Conservation (phyloP, 2,113 vertebrate species). For the Lates calcarifer region DNA sequence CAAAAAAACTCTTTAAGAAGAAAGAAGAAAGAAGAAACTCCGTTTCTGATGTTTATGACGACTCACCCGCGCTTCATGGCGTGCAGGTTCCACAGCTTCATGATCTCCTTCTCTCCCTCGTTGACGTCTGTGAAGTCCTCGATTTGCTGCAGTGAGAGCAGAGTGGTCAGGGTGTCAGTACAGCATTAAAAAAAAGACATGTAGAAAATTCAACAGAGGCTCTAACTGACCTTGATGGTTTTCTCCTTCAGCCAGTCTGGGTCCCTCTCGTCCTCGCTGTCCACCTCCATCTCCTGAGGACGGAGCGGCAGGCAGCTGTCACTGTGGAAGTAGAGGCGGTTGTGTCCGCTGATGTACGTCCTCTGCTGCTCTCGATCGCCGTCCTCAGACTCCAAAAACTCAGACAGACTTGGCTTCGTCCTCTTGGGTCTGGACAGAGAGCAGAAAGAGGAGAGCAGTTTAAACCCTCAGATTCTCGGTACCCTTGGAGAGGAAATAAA, state of each 20-base stretch:
- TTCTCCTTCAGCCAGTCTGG: constrained; percentile 97
- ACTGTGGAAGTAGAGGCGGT: constrained; percentile 97
- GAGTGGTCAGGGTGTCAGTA: not conserved
- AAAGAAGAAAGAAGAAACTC: too few relatives aligned
- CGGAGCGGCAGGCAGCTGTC: constrained; percentile 95
- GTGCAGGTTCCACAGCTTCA: constrained; percentile 98
- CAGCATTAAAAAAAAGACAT: too few relatives aligned
- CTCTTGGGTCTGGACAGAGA: constrained; percentile 89
- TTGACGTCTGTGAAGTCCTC: constrained; percentile 99
- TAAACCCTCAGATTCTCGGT: not conserved
- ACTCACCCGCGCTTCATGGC: constrained; percentile 98
- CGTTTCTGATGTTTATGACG: too few relatives aligned
- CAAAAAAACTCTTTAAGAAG: too few relatives aligned
- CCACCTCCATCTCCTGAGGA: constrained; percentile 97
- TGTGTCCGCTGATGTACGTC: constrained; percentile 95
- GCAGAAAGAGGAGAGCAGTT: rapidly evolving
- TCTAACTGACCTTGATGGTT: constrained; percentile 88
- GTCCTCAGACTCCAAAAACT: constrained; percentile 97
- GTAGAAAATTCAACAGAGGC: too few relatives aligned
- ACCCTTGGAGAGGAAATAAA: rapidly evolving
- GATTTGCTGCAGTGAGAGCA: constrained; percentile 89
- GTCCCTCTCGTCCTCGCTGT: constrained; percentile 97
- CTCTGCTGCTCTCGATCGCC: constrained; percentile 93
- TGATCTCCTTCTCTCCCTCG: constrained; percentile 98
- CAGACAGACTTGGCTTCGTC: constrained; percentile 94